phyloP scores from a whole-genome alignment of 2,797 vertebrate species.

The Margarornis squamiger region DNA sequence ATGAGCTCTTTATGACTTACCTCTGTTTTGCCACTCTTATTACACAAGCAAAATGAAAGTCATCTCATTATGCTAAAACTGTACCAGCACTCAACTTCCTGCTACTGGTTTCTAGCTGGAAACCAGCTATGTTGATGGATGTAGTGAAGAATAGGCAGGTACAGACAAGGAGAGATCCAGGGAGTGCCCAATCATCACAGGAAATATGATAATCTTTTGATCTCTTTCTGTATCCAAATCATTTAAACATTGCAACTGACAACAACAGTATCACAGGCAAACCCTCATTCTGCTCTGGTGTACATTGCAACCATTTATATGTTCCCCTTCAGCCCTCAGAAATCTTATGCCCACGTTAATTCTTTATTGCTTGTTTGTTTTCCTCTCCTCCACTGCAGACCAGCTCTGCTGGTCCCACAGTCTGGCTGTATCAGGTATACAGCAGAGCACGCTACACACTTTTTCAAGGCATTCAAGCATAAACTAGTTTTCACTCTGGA shows the following conservation, averaged over 20 bases:
- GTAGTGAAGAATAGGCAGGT: slow-evolving; percentile 3
- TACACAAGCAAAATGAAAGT: slow-evolving; percentile 52
- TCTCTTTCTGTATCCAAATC: slow-evolving; percentile 29
- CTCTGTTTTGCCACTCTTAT: slow-evolving; percentile 38
- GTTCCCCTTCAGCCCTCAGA: neutral
- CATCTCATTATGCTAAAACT: slow-evolving; percentile 33
- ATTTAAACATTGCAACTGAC: neutral
- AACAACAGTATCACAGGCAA: neutral
- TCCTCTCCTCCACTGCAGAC: neutral
- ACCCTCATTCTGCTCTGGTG: neutral
- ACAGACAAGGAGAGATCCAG: slow-evolving; percentile 31
- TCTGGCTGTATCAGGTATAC: neutral
- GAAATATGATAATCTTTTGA: slow-evolving; percentile 34
- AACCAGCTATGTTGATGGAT: neutral
- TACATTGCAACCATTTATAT: neutral
- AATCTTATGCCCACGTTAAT: neutral
- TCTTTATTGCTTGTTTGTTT: slow-evolving; percentile 13
- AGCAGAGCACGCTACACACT: neutral
- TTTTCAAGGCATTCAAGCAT: neutral
- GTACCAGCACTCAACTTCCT: slow-evolving; percentile 25
- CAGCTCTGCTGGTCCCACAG: neutral
- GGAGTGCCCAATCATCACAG: slow-evolving; percentile 9
- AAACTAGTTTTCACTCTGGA: slow-evolving; percentile 20
- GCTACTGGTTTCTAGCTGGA: slow-evolving; percentile 39
- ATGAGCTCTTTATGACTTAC: slow-evolving; percentile 57